phyloP scores from a whole-genome alignment of 2,113 vertebrate species.

The Psophia crepitans region DNA sequence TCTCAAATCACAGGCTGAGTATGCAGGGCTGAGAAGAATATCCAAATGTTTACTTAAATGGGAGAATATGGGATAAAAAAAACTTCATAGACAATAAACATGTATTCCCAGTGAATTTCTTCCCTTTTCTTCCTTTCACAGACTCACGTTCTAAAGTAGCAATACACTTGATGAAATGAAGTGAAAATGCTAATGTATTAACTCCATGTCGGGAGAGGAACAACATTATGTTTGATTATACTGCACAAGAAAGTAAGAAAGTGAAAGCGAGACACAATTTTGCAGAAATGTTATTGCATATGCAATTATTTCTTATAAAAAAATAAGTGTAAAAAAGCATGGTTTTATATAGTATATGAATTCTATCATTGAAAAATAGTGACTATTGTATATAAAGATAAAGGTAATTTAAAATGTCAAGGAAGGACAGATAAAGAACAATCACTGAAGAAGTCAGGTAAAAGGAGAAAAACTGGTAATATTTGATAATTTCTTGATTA shows the following conservation, averaged over 20 bases:
- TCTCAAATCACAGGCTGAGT: neutral
- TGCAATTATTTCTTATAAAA: neutral
- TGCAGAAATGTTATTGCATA: neutral
- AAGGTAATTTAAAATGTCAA: neutral
- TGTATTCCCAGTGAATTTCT: neutral
- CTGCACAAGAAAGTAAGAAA: neutral
- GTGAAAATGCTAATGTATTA: neutral
- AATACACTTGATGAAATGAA: neutral
- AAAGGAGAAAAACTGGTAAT: neutral
- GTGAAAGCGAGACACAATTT: neutral
- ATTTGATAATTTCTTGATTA: neutral
- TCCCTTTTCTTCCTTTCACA: neutral
- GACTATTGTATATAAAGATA: neutral
- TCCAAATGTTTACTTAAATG: neutral
- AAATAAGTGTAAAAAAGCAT: neutral
- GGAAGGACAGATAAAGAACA: neutral
- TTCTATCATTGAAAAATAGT: neutral
- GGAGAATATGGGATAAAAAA: neutral
- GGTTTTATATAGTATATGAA: neutral
- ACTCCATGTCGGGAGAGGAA: neutral
- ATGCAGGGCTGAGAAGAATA: neutral
- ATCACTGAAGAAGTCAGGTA: neutral
- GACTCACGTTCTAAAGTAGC: neutral
- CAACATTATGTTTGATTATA: neutral
- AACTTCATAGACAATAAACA: neutral